Conservation (phyloP, 2,797 vertebrate genomes). For the Vireo griseus region DNA sequence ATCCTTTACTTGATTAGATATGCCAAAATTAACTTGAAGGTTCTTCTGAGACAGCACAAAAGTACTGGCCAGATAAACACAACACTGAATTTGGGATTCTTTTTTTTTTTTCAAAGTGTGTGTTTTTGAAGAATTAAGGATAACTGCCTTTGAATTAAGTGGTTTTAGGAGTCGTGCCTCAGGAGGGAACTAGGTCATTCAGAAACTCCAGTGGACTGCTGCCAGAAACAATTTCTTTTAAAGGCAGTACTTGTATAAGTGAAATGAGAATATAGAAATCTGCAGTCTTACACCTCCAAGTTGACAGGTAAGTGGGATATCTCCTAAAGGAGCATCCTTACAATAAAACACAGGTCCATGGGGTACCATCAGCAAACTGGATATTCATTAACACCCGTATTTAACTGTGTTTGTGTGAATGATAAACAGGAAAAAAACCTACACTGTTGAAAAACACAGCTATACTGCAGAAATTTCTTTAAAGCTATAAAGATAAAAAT, state of each 20-base stretch:
- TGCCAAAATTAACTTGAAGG: not conserved
- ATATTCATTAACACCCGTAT: not conserved
- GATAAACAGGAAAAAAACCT: not conserved
- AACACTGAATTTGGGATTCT: not conserved
- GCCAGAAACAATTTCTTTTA: conserved; percentile 24
- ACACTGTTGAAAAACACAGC: not conserved
- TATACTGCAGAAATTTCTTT: not conserved
- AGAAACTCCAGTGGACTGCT: not conserved
- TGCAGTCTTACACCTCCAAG: not conserved
- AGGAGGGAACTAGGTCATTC: not conserved
- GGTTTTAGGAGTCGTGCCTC: conserved; percentile 4
- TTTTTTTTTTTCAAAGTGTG: not conserved
- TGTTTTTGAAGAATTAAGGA: not conserved
- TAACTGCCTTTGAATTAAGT: conserved; percentile 9
- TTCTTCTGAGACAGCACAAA: not conserved
- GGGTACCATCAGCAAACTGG: not conserved
- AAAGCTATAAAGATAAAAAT: not conserved
- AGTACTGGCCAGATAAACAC: not conserved
- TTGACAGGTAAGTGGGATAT: not conserved
- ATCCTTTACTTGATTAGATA: not conserved
- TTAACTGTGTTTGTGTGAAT: not conserved
- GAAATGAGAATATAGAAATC: not conserved
- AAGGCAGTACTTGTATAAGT: not conserved
- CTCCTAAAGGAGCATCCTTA: not conserved
- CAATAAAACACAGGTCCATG: not conserved